phyloP scores from a whole-genome alignment of 1,140 invertebrate genomes.

The Cepaea nemoralis region DNA sequence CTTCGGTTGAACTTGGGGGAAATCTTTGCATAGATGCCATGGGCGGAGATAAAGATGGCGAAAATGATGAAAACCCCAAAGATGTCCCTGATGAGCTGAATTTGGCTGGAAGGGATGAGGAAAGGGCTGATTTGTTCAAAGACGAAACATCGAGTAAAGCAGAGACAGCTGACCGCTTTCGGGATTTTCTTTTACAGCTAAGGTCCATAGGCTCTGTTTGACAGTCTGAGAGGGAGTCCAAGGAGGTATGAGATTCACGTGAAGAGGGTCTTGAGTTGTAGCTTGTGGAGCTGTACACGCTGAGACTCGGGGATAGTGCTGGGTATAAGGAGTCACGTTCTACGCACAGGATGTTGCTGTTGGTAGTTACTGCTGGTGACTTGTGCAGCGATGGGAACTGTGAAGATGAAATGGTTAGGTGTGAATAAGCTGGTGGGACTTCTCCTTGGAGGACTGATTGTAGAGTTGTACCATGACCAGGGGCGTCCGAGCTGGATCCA shows the following conservation, averaged over 20 bases:
- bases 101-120: conserved; percentile 26
- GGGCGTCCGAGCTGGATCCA: background rate
- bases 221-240: conserved; percentile 29
- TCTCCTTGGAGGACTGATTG: conserved; percentile 64
- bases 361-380: conserved; percentile 9
- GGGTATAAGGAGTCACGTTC: background rate
- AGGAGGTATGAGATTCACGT: conserved; percentile 21
- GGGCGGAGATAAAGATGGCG: conserved; percentile 5
- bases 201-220: conserved; percentile 58
- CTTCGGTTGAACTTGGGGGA: conserved; percentile 39
- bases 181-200: conserved; percentile 39
- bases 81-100: background rate
- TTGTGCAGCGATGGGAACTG: background rate
- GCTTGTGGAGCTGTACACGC: conserved; percentile 15
- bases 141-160: conserved; percentile 28
- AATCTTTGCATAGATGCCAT: conserved; percentile 28
- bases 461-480: conserved; percentile 49
- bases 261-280: conserved; percentile 31
- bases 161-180: conserved; percentile 23
- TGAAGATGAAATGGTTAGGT: conserved; percentile 42
- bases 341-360: background rate
- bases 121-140: background rate
- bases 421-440: conserved; percentile 62
- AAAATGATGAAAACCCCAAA: conserved; percentile 6
- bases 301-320: background rate